Conservation (phyloP, 2,113 vertebrate species). For the Puma concolor region DNA sequence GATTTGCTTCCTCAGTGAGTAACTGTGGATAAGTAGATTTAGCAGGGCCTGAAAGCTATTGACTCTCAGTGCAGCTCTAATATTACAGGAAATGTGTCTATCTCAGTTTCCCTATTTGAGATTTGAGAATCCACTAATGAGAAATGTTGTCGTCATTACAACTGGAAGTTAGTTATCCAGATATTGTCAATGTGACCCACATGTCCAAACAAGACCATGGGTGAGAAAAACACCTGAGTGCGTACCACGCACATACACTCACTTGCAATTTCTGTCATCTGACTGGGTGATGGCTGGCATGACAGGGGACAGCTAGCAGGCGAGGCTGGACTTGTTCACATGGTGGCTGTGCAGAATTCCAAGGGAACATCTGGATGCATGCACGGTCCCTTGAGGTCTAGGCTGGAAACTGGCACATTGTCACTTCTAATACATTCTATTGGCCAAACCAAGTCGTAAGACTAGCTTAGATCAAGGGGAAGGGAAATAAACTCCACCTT, state of each 20-base stretch:
- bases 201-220: not conserved
- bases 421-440: not conserved
- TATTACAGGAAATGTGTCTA: not conserved
- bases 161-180: not conserved
- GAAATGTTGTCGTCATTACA: constrained; percentile 13
- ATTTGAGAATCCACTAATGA: not conserved
- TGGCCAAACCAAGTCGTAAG: not conserved
- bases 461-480: not conserved
- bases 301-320: not conserved
- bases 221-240: not conserved
- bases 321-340: not conserved
- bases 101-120: not conserved
- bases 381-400: not conserved
- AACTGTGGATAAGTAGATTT: not conserved
- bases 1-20: not conserved
- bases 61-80: not conserved
- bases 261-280: not conserved
- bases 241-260: not conserved
- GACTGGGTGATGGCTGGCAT: not conserved
- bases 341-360: not conserved
- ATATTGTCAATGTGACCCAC: not conserved
- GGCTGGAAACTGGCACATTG: not conserved
- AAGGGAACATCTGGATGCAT: not conserved
- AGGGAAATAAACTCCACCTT: not conserved
- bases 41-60: not conserved